Conservation (phyloP, 1,140 invertebrate genomes). For the Lordiphosa collinella region DNA sequence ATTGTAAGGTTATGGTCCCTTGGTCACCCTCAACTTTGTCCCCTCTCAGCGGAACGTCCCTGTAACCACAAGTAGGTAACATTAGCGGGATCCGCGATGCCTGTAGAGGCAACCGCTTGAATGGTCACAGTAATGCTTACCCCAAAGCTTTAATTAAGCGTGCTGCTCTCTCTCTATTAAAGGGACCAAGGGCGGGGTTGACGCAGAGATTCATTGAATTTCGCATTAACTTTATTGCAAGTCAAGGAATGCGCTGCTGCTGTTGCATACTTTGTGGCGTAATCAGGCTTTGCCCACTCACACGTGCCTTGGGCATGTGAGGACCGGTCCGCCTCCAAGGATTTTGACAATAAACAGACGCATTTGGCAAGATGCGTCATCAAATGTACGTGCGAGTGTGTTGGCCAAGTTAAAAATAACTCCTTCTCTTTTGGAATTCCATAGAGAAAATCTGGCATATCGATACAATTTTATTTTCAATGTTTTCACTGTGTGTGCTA, state of each 20-base stretch:
- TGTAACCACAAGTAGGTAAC: constrained; percentile 37
- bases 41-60: too few relatives aligned
- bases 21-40: too few relatives aligned
- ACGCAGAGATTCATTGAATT: constrained; percentile 33
- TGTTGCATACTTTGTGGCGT: constrained; percentile 30
- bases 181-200: background rate
- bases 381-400: background rate
- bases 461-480: constrained; percentile 40
- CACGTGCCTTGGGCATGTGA: too few relatives aligned
- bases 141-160: constrained; percentile 44
- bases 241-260: constrained; percentile 4
- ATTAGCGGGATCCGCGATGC: background rate
- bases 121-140: constrained; percentile 24
- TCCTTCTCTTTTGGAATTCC: constrained; percentile 47
- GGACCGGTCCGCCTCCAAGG: constrained; percentile 10
- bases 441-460: constrained; percentile 42
- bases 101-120: constrained; percentile 12
- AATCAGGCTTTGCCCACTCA: background rate
- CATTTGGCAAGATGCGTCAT: constrained; percentile 8
- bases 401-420: constrained; percentile 44
- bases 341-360: constrained; percentile 54
- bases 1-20: too few relatives aligned
- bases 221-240: constrained; percentile 43
- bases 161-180: constrained; percentile 9
- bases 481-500: constrained; percentile 48